Evolutionary conservation across 2,888 invertebrate genomes (phyloP), one percentile per base, ranked within the genome.

Genomic region (Parnassius orleans): DNA sequence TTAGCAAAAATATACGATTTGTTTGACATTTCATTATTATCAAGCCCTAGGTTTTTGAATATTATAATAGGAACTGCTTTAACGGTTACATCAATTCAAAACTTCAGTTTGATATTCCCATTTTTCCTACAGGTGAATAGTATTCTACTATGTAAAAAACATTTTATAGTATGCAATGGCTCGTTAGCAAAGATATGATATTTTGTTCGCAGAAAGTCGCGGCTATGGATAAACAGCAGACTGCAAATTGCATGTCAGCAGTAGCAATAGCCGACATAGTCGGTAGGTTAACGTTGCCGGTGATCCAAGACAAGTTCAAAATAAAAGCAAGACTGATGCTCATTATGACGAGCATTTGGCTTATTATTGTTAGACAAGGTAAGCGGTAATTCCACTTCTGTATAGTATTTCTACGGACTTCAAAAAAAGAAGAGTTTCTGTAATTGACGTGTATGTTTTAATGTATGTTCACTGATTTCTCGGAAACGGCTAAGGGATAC

Each of bases 41-140:
- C 90, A 42, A 95, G 94, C 76, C 86, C 92, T 0, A 86, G 93
- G 3, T 95, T 95, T 74, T 83, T 94, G 66, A 95, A 94, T 74
- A 93, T 95, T 42, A 92, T 94, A 58, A 83, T 95, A 48, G 95
- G 95, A 50, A 92, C 95, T 63, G 94, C 94, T 0, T 76, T 95
- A 33, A 93, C 93, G 9, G 95, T 95, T 58, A 94, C 95, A 9
- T 94, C 95, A 0, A 93, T 94, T 55, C 93, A 95, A 61, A 94
- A 94, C 74, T 95, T 95, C 74, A 94, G 94, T 65, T 93, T 95
- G 92, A 83, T 95, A 47, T 95, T 92, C 69, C 95, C 95, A 9
- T 93, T 94, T 72, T 95, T 94, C 75, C 84, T 95, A 46, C 93
- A 93, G 86, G 93, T 93, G 83, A 33, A 33, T 33, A 33, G 33